Conservation (phyloP, 1,140 invertebrate species). For the Drosophila mauritiana region DNA sequence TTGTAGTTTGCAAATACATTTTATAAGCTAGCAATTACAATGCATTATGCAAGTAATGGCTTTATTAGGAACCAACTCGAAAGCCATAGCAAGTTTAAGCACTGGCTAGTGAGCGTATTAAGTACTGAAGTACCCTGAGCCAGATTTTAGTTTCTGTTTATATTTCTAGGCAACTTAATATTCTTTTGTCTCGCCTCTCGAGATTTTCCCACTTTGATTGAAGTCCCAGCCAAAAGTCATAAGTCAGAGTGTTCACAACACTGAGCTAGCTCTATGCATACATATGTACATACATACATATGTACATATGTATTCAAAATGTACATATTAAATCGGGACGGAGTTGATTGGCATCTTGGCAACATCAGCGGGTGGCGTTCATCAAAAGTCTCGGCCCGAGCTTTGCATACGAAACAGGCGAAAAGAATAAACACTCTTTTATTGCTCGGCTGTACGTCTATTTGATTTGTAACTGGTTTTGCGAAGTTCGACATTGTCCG, state of each 20-base stretch:
- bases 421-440: conserved; percentile 17
- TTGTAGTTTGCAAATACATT: no score
- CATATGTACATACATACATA: neutral
- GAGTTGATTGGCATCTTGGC: conserved; percentile 25
- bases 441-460: conserved; percentile 2
- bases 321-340: neutral
- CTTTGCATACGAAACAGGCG: conserved; percentile 35
- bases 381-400: conserved; percentile 44
- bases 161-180: conserved; percentile 8
- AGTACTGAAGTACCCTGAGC: neutral
- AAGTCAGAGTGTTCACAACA: conserved; percentile 22
- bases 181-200: conserved; percentile 29
- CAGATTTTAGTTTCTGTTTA: conserved; percentile 1
- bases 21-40: no score
- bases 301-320: neutral
- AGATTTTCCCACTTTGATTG: conserved; percentile 34
- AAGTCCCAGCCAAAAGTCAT: conserved; percentile 10
- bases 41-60: no score
- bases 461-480: conserved; percentile 33
- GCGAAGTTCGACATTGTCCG: conserved; percentile 5
- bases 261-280: no score
- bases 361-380: conserved; percentile 6
- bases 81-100: conserved; percentile 1
- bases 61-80: no score
- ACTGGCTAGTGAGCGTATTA: neutral